Evolutionary conservation across 2,888 invertebrate genomes (phyloP), one percentile per base, ranked within the genome.

Genomic region (Theretra japonica): DNA sequence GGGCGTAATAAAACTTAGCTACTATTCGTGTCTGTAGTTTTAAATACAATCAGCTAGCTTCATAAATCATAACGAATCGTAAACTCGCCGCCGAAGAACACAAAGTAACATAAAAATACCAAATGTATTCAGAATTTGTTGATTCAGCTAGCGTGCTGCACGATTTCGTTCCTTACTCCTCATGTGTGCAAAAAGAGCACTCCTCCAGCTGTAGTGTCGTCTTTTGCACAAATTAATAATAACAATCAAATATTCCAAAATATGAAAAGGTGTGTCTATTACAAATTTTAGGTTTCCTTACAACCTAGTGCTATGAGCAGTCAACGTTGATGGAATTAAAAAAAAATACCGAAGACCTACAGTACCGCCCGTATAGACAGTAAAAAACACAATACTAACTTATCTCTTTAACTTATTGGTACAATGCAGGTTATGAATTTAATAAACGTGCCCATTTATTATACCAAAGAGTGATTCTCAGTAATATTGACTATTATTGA

Each of bases 51-150:
- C 72, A 68, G 68, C 73, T 73, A 79, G 41, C 50, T 75, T 76
- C 75, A 78, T 83, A 81, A 80, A 82, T 80, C 75, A 83, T 75
- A 76, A 76, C 72, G 75, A 69, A 65, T 75, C 74, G 75, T 76
- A 80, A 80, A 80, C 76, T 72, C 75, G 59, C 70, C 73, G 72
- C 68, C 70, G 72, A 69, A 76, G 71, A 76, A 76, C 70, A 75
- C 73, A 79, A 75, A 76, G 30, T 74, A 58, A 71, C 70, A 75
- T 73, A 76, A 76, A 75, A 74, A 5, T 65, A 48, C 41, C 65
- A 6, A 65, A 65, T 65, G 21, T 48, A 48, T 65, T 65, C 19
- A 28, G 69, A 77, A 69, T 78, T 80, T 78, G 73, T 78, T 73
- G 78, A 77, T 81, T 78, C 75, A 75, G 74, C 77, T 77, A 79